phyloP scores from a whole-genome alignment of 1,140 invertebrate species.

The Sitophilus oryzae region DNA sequence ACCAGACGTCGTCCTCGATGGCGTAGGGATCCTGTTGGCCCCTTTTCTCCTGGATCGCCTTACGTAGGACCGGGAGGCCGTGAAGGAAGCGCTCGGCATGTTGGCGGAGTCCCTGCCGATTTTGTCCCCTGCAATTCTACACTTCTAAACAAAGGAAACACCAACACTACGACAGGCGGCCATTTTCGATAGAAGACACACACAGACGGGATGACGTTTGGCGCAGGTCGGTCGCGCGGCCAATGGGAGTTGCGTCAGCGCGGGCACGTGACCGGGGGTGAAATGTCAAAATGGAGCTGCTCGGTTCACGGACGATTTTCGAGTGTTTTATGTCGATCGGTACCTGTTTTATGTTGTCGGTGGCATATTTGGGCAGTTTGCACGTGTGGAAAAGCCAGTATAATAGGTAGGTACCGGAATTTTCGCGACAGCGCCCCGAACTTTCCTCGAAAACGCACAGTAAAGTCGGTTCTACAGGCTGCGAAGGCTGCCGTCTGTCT shows the following conservation, averaged over 20 bases:
- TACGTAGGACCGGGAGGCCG: conserved; percentile 78
- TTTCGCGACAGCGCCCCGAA: conserved; percentile 6
- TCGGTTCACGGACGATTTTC: conserved; percentile 37
- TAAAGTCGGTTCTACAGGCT: conserved; percentile 2
- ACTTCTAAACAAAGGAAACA: conserved; percentile 56
- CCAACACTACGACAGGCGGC: conserved; percentile 56
- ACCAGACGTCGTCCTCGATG: conserved; percentile 68
- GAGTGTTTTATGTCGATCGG: conserved; percentile 47
- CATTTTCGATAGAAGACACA: conserved; percentile 50
- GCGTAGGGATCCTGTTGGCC: conserved; percentile 68
- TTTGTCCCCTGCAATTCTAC: conserved; percentile 24
- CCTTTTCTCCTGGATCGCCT: conserved; percentile 84
- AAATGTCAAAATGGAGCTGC: conserved; percentile 47
- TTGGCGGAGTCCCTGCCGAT: conserved; percentile 42
- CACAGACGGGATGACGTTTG: conserved; percentile 12
- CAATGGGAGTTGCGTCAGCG: conserved; percentile 28
- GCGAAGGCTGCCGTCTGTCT: conserved; percentile 12
- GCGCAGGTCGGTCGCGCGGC: conserved; percentile 23
- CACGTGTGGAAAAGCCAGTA: conserved; percentile 74
- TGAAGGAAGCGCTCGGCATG: conserved; percentile 87
- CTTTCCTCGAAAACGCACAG: conserved; percentile 8
- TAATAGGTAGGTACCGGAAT: conserved; percentile 54
- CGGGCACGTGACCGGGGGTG: conserved; percentile 40
- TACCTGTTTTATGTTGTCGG: conserved; percentile 65
- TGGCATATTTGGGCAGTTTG: conserved; percentile 74